Base-by-base conservation (phyloP, 2,888 invertebrate genomes). In the Hylaea fasciaria region DNA sequence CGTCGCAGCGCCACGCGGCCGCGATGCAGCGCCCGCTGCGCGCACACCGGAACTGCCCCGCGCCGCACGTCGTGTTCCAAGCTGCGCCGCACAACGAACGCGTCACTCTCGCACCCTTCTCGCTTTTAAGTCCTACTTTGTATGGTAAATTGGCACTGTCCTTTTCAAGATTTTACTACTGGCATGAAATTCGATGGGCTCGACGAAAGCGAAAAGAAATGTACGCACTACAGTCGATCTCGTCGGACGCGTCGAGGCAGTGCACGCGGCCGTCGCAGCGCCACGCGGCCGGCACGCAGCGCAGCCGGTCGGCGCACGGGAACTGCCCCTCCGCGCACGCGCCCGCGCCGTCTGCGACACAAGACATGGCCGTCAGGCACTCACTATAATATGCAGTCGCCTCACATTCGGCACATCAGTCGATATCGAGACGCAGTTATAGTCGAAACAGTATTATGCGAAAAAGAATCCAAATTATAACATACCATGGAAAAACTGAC, bases 1-100 rank as follows among this genome's bases (percentile, higher is more conserved):
- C 95, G 87, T 97, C 96, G 88, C 96, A 97, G 68, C 95, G 92
- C 96, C 96, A 96, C 74, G 94, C 94, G 61, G 90, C 91, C 66
- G 96, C 95, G 77, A 97, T 94, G 90, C 97, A 97, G 82, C 94
- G 94, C 58, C 94, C 93, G 69, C 95, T 95, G 66, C 89, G 85
- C 62, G 86, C 88, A 86, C 98, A 98, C 65, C 94, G 94, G 89
- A 97, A 97, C 90, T 96, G 95, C 14, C 94, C 94, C 68, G 93
- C 91, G 72, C 93, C 93, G 87, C 96, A 96, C 66, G 93, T 91
- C 77, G 74, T 82, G 73, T 81, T 88, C 77, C 90, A 89, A 50
- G 83, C 80, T 92, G 86, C 63, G 43, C 48, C 22, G 29, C 8
- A 14, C 5, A 5, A 2, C n/a, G 65, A 65, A 74, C 22, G 65